Base-by-base conservation (phyloP, 2,888 invertebrate genomes). In the Arctia plantaginis region DNA sequence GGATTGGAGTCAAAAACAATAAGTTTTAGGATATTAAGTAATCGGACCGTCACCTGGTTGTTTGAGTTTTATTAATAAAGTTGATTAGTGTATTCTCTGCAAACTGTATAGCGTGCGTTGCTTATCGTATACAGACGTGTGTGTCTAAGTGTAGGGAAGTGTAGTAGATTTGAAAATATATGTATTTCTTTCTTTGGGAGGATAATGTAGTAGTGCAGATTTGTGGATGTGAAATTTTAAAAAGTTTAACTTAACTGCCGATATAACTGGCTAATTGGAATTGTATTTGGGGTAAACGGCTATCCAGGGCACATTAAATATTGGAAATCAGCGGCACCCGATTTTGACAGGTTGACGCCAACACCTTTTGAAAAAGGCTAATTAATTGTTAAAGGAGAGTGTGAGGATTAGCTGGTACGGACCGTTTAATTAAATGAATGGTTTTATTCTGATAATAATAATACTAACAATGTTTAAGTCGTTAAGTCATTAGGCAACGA, bases 331-430 rank as follows among this genome's bases (percentile, higher is more conserved):
- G 44, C 68, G 67, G 18, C 64, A 73, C 59, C 64, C 69, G 55
- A 67, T 65, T 72, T 69, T 67, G n/a, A 51, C 62, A 69, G 59
- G 41, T 67, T 59, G 73, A 44, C 51, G 68, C 73, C 71, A 76
- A 72, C 65, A 73, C 44, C 72, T 72, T 72, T 75, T 33, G 47
- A 75, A 69, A 69, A 72, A 75, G 41, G 35, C 75, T 75, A 75
- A 55, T 23, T 12, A 55, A n/a, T 55, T 20, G 51, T 55, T 55
- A 55, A 55, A 55, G 8, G 23, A 55, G 10, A 69, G 68, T 62
- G 35, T 59, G 13, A 27, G 59, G 27, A 59, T 59, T 13, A 0
- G 15, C 13, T 23, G 51, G 6, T 51, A 51, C 27, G 27, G 23
- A 55, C n/a, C 10, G 10, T 55, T 12, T 0, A 59, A 59, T 12